Conservation (phyloP, 2,888 invertebrate species). For the Hyles lineata region DNA sequence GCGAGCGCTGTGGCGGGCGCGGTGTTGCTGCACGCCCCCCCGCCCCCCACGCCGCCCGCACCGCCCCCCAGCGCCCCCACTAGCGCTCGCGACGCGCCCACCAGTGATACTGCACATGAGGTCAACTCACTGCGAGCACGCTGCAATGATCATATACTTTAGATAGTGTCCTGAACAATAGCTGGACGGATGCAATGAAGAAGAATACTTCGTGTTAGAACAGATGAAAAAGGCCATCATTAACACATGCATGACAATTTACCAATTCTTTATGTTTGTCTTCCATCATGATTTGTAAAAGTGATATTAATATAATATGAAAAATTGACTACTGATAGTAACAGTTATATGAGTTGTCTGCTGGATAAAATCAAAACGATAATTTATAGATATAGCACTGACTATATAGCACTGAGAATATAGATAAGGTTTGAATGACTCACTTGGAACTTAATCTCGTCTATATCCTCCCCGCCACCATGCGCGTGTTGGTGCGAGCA, state of each 20-base stretch:
- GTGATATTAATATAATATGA: too few species aligned
- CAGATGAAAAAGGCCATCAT: too few species aligned
- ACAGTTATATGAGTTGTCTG: too few species aligned
- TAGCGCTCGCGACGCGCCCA: constrained; percentile 92
- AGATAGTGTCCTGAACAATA: background rate
- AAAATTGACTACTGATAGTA: too few species aligned
- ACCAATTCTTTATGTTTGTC: too few species aligned
- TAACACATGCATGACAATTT: too few species aligned
- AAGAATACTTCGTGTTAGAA: too few species aligned
- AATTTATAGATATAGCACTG: too few species aligned
- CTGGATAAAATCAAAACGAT: too few species aligned
- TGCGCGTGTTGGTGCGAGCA: constrained; percentile 90
- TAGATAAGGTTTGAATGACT: constrained; percentile 42
- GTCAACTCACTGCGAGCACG: constrained; percentile 91
- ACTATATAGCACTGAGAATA: too few species aligned
- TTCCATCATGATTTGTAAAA: too few species aligned
- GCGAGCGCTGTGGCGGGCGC: constrained; percentile 92
- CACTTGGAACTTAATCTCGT: constrained; percentile 91
- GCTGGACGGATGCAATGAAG: too few species aligned
- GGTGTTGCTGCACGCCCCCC: constrained; percentile 71
- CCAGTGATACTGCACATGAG: constrained; percentile 91
- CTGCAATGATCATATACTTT: constrained; percentile 57
- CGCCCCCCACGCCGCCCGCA: constrained; percentile 66
- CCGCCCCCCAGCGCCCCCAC: constrained; percentile 90
- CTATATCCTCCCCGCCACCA: constrained; percentile 90